Conservation (phyloP, 2,797 vertebrate genomes). For the Nannoperca obscura region DNA sequence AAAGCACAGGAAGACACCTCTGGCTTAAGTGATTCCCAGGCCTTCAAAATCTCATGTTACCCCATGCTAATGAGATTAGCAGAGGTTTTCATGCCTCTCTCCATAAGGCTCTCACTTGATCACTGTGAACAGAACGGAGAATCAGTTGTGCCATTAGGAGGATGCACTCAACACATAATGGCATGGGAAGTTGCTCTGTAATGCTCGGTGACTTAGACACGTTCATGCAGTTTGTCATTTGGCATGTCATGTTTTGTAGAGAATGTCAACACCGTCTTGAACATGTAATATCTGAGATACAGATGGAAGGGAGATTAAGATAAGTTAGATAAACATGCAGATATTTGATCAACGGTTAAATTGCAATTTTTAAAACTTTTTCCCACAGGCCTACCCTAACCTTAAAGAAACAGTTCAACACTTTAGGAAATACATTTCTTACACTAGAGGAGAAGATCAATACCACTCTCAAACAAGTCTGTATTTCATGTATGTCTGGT, state of each 20-base stretch:
- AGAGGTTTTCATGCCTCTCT: slow-evolving; percentile 66
- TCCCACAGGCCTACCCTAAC: background rate
- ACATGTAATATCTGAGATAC: background rate
- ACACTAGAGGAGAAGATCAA: background rate
- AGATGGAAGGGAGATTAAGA: background rate
- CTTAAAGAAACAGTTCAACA: background rate
- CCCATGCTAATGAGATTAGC: slow-evolving; percentile 76
- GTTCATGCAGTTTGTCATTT: slow-evolving; percentile 14
- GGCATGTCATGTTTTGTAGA: background rate
- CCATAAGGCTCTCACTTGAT: slow-evolving; percentile 53
- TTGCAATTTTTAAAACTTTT: background rate
- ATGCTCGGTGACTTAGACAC: slow-evolving; percentile 18
- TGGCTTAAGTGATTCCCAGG: slow-evolving; percentile 76
- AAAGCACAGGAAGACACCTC: slow-evolving; percentile 82
- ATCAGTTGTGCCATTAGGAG: slow-evolving; percentile 60
- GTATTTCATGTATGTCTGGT: too few species aligned
- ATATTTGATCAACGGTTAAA: background rate
- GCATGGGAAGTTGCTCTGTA: slow-evolving; percentile 36
- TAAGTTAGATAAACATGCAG: background rate
- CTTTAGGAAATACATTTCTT: background rate
- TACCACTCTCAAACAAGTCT: too few species aligned
- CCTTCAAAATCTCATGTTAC: slow-evolving; percentile 82
- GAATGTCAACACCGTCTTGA: background rate
- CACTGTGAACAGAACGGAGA: slow-evolving; percentile 49
- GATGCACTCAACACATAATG: slow-evolving; percentile 67